Evolutionary conservation across 2,797 vertebrate species (phyloP).

Genomic region (Rhynchonycteris naso): DNA sequence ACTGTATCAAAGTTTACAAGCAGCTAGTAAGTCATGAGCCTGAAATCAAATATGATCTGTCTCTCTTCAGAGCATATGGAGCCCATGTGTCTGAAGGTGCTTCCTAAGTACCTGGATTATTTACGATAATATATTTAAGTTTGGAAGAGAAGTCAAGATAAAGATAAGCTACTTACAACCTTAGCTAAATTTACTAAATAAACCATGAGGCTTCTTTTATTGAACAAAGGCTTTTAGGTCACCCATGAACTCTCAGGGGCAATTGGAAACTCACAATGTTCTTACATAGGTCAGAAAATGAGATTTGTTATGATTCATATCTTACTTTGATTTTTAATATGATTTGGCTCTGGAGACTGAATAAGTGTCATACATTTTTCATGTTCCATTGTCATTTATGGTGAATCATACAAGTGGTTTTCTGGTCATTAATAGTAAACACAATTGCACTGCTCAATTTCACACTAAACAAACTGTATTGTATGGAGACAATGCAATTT

Average conservation of each 20-base stretch:
- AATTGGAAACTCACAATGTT: not conserved
- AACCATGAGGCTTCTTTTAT: not conserved
- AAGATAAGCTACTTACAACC: not conserved
- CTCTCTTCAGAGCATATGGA: not conserved
- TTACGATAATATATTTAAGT: not conserved
- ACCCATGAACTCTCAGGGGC: not conserved
- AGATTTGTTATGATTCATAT: not conserved
- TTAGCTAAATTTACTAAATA: not conserved
- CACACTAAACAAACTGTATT: slow-evolving; percentile 47
- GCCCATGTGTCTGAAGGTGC: not conserved
- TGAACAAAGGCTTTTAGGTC: slow-evolving; percentile 16
- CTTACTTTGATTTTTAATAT: slow-evolving; percentile 35
- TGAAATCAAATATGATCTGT: not conserved
- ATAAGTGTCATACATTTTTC: slow-evolving; percentile 55
- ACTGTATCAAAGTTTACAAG: not conserved
- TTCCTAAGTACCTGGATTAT: not conserved
- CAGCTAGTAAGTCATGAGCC: not conserved
- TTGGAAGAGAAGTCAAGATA: not conserved
- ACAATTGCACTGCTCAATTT: slow-evolving; percentile 48
- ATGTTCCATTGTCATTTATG: slow-evolving; percentile 51
- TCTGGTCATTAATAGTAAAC: slow-evolving; percentile 67
- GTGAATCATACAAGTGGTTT: slow-evolving; percentile 49
- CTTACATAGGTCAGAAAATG: not conserved
- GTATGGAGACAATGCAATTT: slow-evolving; percentile 32
- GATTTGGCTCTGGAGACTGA: slow-evolving; percentile 24